Percentiles rank a stretch among this genome's conserved stretches.
These are phyloP conservation scores for Zaprionus bogoriensis DNA, from an alignment of 2,888 invertebrate species.

Conservation along the genomic window DNA sequence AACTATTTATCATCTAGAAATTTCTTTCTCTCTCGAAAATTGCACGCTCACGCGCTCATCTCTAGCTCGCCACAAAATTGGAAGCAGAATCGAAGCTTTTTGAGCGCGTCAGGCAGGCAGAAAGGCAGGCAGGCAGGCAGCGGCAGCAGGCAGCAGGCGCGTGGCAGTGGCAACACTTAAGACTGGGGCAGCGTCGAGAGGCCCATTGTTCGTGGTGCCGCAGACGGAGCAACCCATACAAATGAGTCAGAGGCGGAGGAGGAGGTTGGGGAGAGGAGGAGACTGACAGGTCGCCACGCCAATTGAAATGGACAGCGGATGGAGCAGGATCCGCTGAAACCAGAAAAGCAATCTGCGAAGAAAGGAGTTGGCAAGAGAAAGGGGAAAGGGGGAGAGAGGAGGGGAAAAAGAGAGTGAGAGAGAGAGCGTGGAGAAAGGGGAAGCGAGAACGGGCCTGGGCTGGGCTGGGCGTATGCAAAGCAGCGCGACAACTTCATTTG, in stretches of 20 bases:
- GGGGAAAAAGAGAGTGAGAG: background rate
- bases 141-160: conserved; percentile 47
- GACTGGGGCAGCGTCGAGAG: conserved; percentile 5
- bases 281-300: conserved; percentile 29
- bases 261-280: background rate
- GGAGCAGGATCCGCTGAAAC: conserved; percentile 45
- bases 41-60: background rate
- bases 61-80: conserved; percentile 7
- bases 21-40: too few species aligned
- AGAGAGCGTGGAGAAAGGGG: background rate
- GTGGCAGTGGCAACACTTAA: conserved; percentile 38
- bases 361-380: background rate
- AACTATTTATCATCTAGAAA: too few species aligned
- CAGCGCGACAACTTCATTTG: conserved; percentile 70
- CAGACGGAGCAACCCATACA: conserved; percentile 52
- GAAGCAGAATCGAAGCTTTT: conserved; percentile 45
- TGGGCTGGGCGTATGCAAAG: background rate
- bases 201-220: conserved; percentile 21
- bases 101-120: too few species aligned
- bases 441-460: background rate
- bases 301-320: conserved; percentile 30
- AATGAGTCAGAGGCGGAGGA: conserved; percentile 41
- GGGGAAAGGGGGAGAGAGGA: background rate
- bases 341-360: conserved; percentile 27
- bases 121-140: too few species aligned